A percentile compares a stretch with the other conserved stretches of the same genome.
Evolutionary conservation across 2,888 invertebrate species (phyloP).

Genomic region (Allophyes oxyacanthae): DNA sequence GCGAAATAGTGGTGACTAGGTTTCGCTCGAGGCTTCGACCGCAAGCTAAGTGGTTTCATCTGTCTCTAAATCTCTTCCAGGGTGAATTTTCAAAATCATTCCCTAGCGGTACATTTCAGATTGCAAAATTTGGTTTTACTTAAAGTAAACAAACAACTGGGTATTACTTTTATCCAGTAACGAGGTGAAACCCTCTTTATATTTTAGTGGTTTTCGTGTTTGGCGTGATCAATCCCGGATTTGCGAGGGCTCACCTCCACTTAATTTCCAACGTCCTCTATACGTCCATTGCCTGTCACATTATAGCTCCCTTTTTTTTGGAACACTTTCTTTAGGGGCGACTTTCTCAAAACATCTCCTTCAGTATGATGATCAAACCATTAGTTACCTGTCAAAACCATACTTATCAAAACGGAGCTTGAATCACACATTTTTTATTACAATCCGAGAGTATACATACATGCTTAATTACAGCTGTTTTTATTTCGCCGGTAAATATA

Average conservation of each 20-base stretch:
- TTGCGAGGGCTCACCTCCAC: constrained; percentile 12
- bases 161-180: constrained; percentile 1
- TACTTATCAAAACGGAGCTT: background rate
- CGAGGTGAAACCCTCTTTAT: constrained; percentile 15
- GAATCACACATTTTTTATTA: too few species aligned
- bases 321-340: background rate
- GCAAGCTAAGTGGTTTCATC: too few species aligned
- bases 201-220: constrained; percentile 18
- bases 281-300: constrained; percentile 25
- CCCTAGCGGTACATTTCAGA: too few species aligned
- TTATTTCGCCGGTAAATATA: constrained; percentile 12
- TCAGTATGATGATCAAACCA: too few species aligned
- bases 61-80: too few species aligned
- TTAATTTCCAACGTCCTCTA: constrained; percentile 19
- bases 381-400: too few species aligned
- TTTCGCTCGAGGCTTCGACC: too few species aligned
- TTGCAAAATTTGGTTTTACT: too few species aligned
- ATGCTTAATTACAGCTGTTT: constrained; percentile 15
- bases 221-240: constrained; percentile 15
- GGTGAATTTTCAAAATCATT: too few species aligned
- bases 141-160: too few species aligned
- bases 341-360: background rate
- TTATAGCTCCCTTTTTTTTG: constrained; percentile 13
- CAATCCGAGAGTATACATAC: too few species aligned
- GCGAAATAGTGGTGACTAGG: background rate